Evolutionary conservation across 1,140 invertebrate genomes (phyloP).

Genomic region (Drosophila pruinosa): DNA sequence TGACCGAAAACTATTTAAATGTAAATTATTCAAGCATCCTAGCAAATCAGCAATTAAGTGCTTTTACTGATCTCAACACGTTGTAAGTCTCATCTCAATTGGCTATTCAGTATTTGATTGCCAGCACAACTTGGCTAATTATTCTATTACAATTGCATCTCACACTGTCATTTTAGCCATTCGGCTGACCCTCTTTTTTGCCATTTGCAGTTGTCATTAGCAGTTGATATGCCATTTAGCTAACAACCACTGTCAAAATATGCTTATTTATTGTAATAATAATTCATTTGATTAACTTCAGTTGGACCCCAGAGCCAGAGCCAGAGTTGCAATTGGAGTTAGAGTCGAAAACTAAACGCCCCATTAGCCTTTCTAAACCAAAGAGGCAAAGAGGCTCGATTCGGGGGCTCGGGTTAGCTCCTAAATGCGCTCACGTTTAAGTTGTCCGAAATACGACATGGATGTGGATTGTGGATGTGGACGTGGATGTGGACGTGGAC

Average conservation of each 20-base stretch:
- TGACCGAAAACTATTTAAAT: no score
- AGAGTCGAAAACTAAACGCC: slow-evolving; percentile 63
- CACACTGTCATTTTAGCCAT: slow-evolving; percentile 1
- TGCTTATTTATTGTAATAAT: slow-evolving; percentile 71
- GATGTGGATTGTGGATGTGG: slow-evolving; percentile 1
- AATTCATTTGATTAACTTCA: slow-evolving; percentile 77
- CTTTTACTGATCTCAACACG: no score
- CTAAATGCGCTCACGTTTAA: slow-evolving; percentile 73
- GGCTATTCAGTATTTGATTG: background rate
- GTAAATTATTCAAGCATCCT: no score
- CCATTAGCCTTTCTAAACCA: slow-evolving; percentile 78
- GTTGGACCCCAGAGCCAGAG: slow-evolving; percentile 11
- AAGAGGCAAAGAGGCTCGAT: background rate
- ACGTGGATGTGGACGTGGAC: slow-evolving; percentile 1
- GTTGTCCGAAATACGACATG: slow-evolving; percentile 61
- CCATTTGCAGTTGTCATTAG: slow-evolving; percentile 36
- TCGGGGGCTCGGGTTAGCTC: slow-evolving; percentile 21
- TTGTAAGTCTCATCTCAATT: no score
- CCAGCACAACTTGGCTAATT: no score
- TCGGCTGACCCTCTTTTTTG: slow-evolving; percentile 12
- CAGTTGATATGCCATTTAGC: slow-evolving; percentile 46
- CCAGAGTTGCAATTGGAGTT: background rate
- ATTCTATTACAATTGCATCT: background rate
- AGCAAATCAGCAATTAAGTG: no score
- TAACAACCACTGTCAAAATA: slow-evolving; percentile 49